Evolutionary conservation across 2,797 vertebrate genomes (phyloP), one percentile per base, ranked within the genome.

Genomic region (Kryptolebias ocellatus): DNA sequence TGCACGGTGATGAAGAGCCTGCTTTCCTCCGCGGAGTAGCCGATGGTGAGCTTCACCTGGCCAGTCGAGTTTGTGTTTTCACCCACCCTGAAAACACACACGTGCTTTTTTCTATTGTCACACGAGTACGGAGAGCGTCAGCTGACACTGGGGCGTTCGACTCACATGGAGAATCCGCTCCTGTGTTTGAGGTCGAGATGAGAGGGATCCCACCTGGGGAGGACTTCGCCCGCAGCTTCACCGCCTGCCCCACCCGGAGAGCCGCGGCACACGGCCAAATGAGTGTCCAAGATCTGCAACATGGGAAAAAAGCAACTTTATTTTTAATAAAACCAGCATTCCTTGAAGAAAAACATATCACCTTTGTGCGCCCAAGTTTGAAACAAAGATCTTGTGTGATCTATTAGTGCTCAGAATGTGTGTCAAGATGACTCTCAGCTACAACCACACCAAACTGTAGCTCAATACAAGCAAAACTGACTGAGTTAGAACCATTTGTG

Each of bases 21-120:
- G 53, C 80, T 93, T 47, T 96, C 95, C 6, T 95, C 95, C 10
- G 49, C 29, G 60, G 94, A 94, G 83, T 95, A 96, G 83, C 89
- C 93, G 1, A 96, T 56, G 0, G 95, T 94, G 3, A 98, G 93
- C 73, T 94, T 96, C 79, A 97, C 88, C 80, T 96, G 95, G 4
- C 89, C 80, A 67, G 78, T 6, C 68, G 83, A 1, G 83, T 47
- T 5, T 15, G 64, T 1, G 27, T 81, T 84, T 0, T 91, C 93
- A 51, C 18, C 10, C 15, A 10, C 34, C 17, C 92, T 93, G 28
- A 42, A 87, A 17, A 79, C 49, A 79, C 16, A 60, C 16, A 5
- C 1, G 20, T 24, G 20, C 71, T 74, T 51, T 54, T 51, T 57
- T 31, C 49, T 6, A 9, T 47, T 2, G 5, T 8, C 11, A 63